Percentiles rank a stretch among this genome's conserved stretches.
phyloP scores from a whole-genome alignment of 1,140 invertebrate species.

The Eumaeus atala region DNA sequence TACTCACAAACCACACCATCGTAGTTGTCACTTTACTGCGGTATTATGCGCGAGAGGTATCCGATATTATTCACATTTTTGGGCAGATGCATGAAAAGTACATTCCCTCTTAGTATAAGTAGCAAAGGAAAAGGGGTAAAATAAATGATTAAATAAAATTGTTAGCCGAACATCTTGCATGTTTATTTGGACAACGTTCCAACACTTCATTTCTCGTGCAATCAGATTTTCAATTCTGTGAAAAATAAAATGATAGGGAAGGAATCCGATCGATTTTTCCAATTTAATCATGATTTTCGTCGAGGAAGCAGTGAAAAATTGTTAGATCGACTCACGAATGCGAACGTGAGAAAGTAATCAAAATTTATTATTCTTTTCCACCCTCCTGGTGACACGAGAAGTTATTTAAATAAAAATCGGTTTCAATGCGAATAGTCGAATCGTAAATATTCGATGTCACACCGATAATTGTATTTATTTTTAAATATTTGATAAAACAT shows the following conservation, averaged over 20 bases:
- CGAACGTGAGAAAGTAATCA: constrained; percentile 67
- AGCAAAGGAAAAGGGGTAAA: no score
- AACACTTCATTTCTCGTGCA: constrained; percentile 3
- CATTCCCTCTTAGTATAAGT: no score
- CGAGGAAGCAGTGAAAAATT: constrained; percentile 49
- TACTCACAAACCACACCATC: no score
- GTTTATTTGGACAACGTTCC: background rate
- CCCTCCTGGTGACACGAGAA: constrained; percentile 50
- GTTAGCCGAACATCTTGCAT: no score
- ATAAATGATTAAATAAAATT: no score
- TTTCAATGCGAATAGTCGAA: constrained; percentile 39
- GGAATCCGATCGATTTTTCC: constrained; percentile 37
- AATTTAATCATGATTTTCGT: constrained; percentile 53
- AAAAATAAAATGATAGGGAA: constrained; percentile 25
- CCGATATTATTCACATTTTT: no score
- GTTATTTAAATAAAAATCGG: constrained; percentile 40
- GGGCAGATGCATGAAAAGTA: no score
- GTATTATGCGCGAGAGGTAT: no score
- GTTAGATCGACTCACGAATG: constrained; percentile 61
- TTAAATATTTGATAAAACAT: constrained; percentile 4
- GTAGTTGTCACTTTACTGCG: no score
- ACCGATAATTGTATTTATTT: background rate
- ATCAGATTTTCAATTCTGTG: constrained; percentile 18
- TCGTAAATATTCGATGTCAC: constrained; percentile 26
- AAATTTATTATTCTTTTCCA: constrained; percentile 67